Base-by-base conservation (phyloP, 2,888 invertebrate genomes). In the Autographa gamma region DNA sequence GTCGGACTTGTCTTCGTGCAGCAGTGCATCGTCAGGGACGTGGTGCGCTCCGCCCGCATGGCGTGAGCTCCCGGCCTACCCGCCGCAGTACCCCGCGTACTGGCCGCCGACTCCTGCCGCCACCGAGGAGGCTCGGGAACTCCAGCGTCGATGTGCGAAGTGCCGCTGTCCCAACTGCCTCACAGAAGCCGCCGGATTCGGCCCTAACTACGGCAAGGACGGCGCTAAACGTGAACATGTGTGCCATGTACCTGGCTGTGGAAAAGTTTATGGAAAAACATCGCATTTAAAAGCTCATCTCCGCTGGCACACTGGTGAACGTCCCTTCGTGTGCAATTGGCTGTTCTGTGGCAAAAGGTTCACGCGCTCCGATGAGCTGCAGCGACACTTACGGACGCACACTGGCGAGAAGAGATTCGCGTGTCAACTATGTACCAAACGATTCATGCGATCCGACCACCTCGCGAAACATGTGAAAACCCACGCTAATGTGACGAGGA, bases 381-480 rank as follows among this genome's bases (percentile, higher is more conserved):
- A 98, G 89, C 96, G 99, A 59, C 99, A 99, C 88, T 94, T 98
- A 19, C 96, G 99, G 41, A 99, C 98, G 0, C 99, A 99, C 88
- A 98, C 98, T 0, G 98, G 98, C 0, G 98, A 99, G 89, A 98
- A 98, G 83, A 96, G 98, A 48, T 99, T 98, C 90, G 97, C 97
- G 0, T 99, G 99, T 88, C 97, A 97, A 59, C 96, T 97, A n/a
- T 99, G 99, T 91, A 96, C 97, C 54, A 99, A 99, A 90, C 96
- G 98, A 63, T 99, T 99, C 92, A 98, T 98, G 97, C 96, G 99
- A 25, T 98, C 98, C 76, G 99, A 99, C 90, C 99, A 99, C 90
- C 96, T 99, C n/a, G 97, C 97, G 74, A 99, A 99, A 91, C 99
- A 99, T 91, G 97, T 97, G 77, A 98, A 98, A 90, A 99, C 98